Percentiles rank a stretch among this genome's conserved stretches.
Conservation (phyloP, 2,797 vertebrate species). For the Gallinago nigripennis region DNA sequence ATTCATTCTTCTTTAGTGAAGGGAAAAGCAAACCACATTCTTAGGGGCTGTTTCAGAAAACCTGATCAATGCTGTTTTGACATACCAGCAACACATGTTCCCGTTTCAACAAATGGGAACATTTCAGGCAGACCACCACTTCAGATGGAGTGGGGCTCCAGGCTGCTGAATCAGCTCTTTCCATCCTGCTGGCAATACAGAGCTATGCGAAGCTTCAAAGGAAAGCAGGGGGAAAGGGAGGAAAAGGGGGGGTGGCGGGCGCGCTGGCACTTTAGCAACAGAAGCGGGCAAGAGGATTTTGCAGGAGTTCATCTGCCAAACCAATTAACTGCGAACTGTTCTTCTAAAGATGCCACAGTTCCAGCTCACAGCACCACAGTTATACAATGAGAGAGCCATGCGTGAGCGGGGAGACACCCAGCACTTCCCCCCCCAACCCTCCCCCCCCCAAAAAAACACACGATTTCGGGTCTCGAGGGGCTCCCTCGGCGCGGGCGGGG, state of each 20-base stretch:
- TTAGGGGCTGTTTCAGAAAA: background rate
- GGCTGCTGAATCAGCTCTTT: constrained; percentile 75
- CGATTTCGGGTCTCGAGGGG: background rate
- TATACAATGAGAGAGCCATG: background rate
- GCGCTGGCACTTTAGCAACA: constrained; percentile 22
- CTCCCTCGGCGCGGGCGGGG: background rate
- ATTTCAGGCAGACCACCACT: constrained; percentile 56
- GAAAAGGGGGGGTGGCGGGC: background rate
- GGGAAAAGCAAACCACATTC: background rate
- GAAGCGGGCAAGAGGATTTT: constrained; percentile 14
- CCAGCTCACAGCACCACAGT: background rate
- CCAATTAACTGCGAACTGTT: constrained; percentile 40
- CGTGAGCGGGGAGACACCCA: background rate
- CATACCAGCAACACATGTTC: constrained; percentile 54
- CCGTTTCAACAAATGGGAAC: constrained; percentile 23
- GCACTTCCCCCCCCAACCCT: background rate
- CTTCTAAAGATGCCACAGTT: background rate
- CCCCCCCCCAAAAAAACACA: too few relatives aligned
- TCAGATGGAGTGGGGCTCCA: constrained; percentile 59
- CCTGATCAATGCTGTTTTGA: constrained; percentile 8
- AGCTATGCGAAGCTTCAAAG: constrained; percentile 49
- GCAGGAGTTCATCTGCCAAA: constrained; percentile 45
- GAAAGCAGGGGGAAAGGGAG: background rate
- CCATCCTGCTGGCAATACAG: constrained; percentile 34
- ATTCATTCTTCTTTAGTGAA: background rate